These are phyloP conservation scores for Stictocephala bisonia DNA, from an alignment of 2,888 invertebrate species.

Conservation along the genomic window DNA sequence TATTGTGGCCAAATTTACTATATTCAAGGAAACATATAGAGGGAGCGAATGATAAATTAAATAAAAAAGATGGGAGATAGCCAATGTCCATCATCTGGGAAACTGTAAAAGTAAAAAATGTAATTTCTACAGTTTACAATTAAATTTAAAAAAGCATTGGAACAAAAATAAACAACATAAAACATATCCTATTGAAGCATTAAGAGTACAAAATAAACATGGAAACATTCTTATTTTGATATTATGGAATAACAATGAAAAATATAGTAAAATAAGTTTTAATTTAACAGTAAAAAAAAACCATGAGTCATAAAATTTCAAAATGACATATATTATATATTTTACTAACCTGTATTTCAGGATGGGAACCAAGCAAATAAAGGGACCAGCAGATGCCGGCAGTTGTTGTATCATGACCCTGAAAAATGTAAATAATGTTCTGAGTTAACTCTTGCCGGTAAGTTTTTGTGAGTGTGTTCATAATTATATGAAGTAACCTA, in stretches of 20 bases:
- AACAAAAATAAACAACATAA: not conserved
- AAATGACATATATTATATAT: not conserved
- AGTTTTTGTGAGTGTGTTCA: too few species aligned
- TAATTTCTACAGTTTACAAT: too few species aligned
- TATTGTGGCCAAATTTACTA: too few species aligned
- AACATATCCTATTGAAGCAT: not conserved
- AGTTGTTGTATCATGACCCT: slow-evolving; percentile 67
- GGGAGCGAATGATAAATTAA: too few species aligned
- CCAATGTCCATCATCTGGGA: too few species aligned
- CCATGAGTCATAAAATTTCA: not conserved
- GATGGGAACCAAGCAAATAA: slow-evolving; percentile 67
- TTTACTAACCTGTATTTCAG: slow-evolving; percentile 65
- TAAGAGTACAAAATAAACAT: not conserved
- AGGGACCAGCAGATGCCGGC: slow-evolving; percentile 69
- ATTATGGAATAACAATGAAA: not conserved
- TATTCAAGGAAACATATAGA: too few species aligned
- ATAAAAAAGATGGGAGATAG: too few species aligned
- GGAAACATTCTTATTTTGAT: not conserved
- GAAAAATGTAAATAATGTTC: too few species aligned
- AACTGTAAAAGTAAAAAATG: too few species aligned
- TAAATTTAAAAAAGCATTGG: too few species aligned
- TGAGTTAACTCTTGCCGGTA: too few species aligned
- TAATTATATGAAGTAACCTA: too few species aligned
- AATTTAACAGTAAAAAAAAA: not conserved
- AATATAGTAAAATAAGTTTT: not conserved